phyloP scores from a whole-genome alignment of 2,113 vertebrate genomes.

The Andinoacara biseriatus region DNA sequence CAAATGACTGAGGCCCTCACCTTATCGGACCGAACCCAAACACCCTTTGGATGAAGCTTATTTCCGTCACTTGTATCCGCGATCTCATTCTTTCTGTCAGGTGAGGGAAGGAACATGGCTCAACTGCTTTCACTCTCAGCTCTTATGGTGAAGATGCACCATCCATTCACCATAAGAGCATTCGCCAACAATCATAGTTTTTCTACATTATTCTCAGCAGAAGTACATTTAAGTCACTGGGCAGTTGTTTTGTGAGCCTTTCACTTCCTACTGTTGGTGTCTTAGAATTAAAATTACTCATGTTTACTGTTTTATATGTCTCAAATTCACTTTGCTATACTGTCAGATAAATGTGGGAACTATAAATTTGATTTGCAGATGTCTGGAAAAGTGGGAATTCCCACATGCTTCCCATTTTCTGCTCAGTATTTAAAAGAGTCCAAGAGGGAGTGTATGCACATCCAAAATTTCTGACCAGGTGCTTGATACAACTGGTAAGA shows the following conservation, averaged over 20 bases:
- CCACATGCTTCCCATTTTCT: slow-evolving; percentile 63
- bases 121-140: not conserved
- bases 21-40: too few species aligned
- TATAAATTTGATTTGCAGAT: slow-evolving; percentile 54
- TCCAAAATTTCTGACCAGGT: slow-evolving; percentile 69
- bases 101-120: too few species aligned
- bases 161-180: not conserved
- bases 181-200: too few species aligned
- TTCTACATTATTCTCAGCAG: too few species aligned
- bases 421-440: slow-evolving; percentile 50
- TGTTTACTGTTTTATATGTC: not conserved
- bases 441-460: slow-evolving; percentile 33
- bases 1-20: not conserved
- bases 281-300: not conserved
- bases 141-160: not conserved
- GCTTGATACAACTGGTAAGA: slow-evolving; percentile 58
- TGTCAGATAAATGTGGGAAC: slow-evolving; percentile 1
- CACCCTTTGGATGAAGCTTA: too few species aligned
- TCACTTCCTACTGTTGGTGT: not conserved
- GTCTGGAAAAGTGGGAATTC: slow-evolving; percentile 39
- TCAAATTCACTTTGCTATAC: not conserved
- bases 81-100: too few species aligned
- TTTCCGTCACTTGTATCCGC: too few species aligned
- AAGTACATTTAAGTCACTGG: too few species aligned
- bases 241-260: not conserved